Evolutionary conservation across 2,113 vertebrate genomes (phyloP).

Genomic region (Mustela lutreola): DNA sequence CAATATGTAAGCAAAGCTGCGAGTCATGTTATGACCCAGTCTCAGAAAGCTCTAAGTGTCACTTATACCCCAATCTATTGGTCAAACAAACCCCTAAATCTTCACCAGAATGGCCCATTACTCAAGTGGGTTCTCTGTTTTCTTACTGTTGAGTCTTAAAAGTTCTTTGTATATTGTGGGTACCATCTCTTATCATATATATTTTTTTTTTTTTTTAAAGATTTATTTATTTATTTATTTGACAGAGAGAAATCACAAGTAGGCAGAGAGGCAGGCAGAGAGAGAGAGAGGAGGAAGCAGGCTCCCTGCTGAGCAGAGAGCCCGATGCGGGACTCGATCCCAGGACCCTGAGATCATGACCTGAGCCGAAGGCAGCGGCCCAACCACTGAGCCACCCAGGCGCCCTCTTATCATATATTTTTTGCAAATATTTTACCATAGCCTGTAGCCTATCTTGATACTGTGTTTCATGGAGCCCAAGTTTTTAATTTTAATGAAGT

Average conservation of each 20-base stretch:
- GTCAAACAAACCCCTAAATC: neutral
- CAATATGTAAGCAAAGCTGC: neutral
- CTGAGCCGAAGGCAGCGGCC: too few species aligned
- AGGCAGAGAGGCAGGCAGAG: too few species aligned
- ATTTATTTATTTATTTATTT: too few species aligned
- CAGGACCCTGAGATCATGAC: too few species aligned
- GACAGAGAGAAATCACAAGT: too few species aligned
- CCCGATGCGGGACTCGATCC: too few species aligned
- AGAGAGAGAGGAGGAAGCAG: too few species aligned
- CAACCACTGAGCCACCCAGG: too few species aligned
- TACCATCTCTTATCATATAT: neutral
- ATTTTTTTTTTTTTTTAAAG: too few species aligned
- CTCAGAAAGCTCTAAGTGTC: neutral
- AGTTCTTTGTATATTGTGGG: neutral
- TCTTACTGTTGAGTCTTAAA: neutral
- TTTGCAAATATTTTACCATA: neutral
- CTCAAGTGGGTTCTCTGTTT: neutral
- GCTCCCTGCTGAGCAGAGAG: too few species aligned
- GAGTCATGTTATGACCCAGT: neutral
- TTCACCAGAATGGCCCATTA: neutral
- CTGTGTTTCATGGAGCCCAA: neutral
- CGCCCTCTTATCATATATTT: neutral
- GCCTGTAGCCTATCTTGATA: neutral
- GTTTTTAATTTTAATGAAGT: neutral
- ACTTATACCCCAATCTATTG: neutral